phyloP scores from a whole-genome alignment of 2,113 vertebrate genomes.

The Lathamus discolor region DNA sequence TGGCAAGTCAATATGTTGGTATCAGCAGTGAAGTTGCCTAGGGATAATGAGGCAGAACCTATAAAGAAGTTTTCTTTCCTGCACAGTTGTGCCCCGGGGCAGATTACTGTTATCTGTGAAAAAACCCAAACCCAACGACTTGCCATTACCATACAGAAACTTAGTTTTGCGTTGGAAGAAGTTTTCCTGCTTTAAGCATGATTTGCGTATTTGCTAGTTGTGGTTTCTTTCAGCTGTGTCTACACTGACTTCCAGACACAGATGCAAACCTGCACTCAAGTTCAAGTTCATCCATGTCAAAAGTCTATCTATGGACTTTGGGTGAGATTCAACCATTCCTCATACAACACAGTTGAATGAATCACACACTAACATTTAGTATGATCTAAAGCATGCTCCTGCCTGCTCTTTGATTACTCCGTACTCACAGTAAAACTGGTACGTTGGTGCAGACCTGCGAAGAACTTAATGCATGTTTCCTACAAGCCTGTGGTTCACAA shows the following conservation, averaged over 20 bases:
- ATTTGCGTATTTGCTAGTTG: not conserved
- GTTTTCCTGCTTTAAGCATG: not conserved
- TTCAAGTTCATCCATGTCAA: not conserved
- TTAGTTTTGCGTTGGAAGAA: not conserved
- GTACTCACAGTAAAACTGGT: not conserved
- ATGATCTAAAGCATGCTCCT: not conserved
- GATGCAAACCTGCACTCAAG: not conserved
- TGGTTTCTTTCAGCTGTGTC: not conserved
- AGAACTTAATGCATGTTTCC: not conserved
- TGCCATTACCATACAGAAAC: not conserved
- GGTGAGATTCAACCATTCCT: not conserved
- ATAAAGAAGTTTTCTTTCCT: not conserved
- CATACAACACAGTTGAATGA: not conserved
- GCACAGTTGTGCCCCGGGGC: not conserved
- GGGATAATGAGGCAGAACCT: not conserved
- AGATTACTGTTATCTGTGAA: not conserved
- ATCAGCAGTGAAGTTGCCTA: not conserved
- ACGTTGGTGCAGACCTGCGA: not conserved
- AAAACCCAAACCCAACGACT: not conserved
- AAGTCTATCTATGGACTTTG: not conserved
- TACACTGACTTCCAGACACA: not conserved
- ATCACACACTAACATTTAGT: not conserved
- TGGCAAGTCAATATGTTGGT: not conserved
- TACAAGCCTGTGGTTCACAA: not conserved
- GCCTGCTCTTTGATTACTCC: not conserved